These are phyloP conservation scores for Periparus ater DNA, from an alignment of 2,797 vertebrate genomes.

Conservation along the genomic window DNA sequence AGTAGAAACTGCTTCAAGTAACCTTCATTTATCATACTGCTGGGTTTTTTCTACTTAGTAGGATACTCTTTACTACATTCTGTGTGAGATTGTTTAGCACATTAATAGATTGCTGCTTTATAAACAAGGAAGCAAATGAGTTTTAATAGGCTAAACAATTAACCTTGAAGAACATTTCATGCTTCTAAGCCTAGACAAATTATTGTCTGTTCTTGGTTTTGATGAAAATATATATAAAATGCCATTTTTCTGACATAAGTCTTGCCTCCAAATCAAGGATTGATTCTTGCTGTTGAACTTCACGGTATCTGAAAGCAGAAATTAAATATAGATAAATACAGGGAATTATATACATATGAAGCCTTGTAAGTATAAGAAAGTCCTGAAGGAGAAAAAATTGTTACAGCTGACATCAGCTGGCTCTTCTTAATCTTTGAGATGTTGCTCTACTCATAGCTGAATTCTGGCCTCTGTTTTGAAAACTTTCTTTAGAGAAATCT, in stretches of 20 bases:
- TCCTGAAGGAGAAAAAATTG: background rate
- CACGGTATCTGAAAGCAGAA: background rate
- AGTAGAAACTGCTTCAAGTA: background rate
- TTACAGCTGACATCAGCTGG: background rate
- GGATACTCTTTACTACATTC: background rate
- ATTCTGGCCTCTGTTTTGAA: background rate
- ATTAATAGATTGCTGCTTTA: background rate
- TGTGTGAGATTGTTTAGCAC: background rate
- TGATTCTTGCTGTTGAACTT: background rate
- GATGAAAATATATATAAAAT: background rate
- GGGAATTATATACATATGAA: background rate
- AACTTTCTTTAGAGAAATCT: background rate
- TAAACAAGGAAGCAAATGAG: background rate
- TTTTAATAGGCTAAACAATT: conserved; percentile 38
- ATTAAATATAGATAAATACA: background rate
- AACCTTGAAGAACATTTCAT: background rate
- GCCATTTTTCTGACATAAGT: background rate
- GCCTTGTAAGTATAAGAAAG: background rate
- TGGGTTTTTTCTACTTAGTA: background rate
- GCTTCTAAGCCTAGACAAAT: background rate
- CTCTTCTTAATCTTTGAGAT: background rate
- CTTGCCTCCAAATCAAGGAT: background rate
- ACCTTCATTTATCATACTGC: background rate
- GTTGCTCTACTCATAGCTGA: background rate
- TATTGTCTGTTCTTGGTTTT: background rate